Evolutionary conservation across 2,113 vertebrate genomes (phyloP), one percentile per base, ranked within the genome.

Genomic region (Pseudorhombus dupliciocellatus): DNA sequence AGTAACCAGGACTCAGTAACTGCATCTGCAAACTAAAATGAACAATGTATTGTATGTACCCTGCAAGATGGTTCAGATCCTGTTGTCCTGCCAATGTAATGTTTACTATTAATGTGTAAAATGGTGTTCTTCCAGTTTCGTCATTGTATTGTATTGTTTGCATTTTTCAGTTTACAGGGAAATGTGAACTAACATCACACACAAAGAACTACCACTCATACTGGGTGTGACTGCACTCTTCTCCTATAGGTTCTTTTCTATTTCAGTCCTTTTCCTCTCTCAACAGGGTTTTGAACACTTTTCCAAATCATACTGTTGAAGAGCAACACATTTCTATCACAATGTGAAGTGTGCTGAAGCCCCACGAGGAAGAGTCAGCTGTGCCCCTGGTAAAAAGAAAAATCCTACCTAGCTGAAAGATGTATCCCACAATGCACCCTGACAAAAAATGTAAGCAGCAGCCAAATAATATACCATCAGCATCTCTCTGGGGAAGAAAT

Each of bases 401-500:
- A 40, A 30, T 34, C 55, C 26, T 40, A 26, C 58, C 51, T 25
- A 63, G 56, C 56, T 50, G 28, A 26, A 68, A 66, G 74, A 46
- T 37, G 58, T 46, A 57, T 59, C 70, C 61, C 54, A 54, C 34
- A 76, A 78, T 81, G 70, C 75, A 72, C 44, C n/a, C 37, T 56
- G 77, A 67, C 77, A 75, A 56, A 77, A 77, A 65, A 83, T 66
- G 68, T 48, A 78, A 42, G 77, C 81, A 75, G 73, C 56, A 75
- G 77, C 72, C 72, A 75, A 76, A 81, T 81, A 48, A 83, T 69
- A 70, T 44, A 75, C 53, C 58, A 76, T 78, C 54, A 84, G 68
- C 62, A 70, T 68, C 53, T 78, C 75, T 80, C 75, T 21, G 12
- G 82, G 42, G 70, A 24, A 48, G 64, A 30, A 37, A 28, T 44